A percentile compares a stretch with the other conserved stretches of the same genome.
phyloP scores from a whole-genome alignment of 2,888 invertebrate species.

The Lochmaea crataegi region DNA sequence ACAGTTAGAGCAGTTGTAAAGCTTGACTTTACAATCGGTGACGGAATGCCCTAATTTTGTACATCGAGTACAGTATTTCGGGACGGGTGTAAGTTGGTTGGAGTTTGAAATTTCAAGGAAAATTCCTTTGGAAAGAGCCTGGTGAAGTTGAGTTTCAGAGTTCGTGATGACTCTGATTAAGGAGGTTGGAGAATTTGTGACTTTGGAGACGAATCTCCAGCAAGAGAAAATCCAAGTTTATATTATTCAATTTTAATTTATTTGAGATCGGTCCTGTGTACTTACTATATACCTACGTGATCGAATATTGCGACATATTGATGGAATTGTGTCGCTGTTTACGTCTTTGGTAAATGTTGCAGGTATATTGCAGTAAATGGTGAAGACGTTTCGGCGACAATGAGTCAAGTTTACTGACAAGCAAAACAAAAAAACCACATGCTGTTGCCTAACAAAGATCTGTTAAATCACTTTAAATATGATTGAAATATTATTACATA shows the following conservation, averaged over 20 bases:
- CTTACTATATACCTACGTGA: not conserved
- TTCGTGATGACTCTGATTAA: no score
- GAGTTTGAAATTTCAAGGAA: no score
- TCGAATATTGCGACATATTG: slow-evolving; percentile 10
- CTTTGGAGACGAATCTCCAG: no score
- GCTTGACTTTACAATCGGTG: no score
- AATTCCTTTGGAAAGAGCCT: no score
- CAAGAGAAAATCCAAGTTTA: no score
- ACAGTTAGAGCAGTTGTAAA: no score
- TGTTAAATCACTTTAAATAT: not conserved
- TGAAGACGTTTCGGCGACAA: slow-evolving; percentile 12
- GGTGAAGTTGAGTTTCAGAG: no score
- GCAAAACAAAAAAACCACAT: not conserved
- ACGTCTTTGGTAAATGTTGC: slow-evolving; percentile 11
- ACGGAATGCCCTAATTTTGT: no score
- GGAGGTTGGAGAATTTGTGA: no score
- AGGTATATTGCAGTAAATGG: slow-evolving; percentile 17
- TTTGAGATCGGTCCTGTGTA: not conserved
- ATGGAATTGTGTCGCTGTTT: slow-evolving; percentile 16
- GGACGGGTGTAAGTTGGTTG: no score
- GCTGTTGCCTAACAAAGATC: not conserved
- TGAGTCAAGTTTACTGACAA: slow-evolving; percentile 1
- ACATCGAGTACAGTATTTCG: no score
- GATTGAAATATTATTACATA: not conserved
- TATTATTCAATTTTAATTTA: not conserved